These are phyloP conservation scores for Amphiduros pacificus DNA, from an alignment of 2,888 invertebrate species.

Conservation along the genomic window DNA sequence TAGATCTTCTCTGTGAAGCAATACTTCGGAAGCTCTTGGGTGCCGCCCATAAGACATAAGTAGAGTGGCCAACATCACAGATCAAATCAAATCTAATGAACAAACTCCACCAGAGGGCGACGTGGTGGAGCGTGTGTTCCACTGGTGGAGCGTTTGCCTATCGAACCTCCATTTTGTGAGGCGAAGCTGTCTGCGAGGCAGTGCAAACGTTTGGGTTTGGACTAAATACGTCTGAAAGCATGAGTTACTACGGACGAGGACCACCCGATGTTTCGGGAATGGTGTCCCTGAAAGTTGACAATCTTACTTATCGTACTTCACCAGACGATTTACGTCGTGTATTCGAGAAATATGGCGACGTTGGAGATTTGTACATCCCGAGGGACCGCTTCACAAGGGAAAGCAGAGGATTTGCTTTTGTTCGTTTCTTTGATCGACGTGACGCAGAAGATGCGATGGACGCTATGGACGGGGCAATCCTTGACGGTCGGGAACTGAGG, in stretches of 20 bases:
- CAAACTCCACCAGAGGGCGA: no score
- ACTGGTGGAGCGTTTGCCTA: no score
- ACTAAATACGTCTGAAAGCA: no score
- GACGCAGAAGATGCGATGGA: constrained; percentile 98
- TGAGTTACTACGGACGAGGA: constrained; percentile 53
- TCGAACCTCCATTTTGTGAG: no score
- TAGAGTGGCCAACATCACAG: no score
- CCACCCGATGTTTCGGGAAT: constrained; percentile 67
- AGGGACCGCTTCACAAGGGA: constrained; percentile 91
- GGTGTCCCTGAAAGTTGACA: constrained; percentile 96
- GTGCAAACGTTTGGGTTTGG: no score
- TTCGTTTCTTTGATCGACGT: constrained; percentile 81
- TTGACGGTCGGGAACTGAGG: constrained; percentile 95
- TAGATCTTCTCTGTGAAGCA: no score
- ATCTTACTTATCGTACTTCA: constrained; percentile 95
- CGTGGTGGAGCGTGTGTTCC: no score
- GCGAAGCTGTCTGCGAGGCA: no score
- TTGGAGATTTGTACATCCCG: constrained; percentile 99
- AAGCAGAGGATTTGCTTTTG: constrained; percentile 97
- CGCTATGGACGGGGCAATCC: constrained; percentile 92
- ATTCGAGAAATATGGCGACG: constrained; percentile 89
- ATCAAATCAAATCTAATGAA: no score
- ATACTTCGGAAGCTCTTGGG: no score
- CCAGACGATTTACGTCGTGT: constrained; percentile 84
- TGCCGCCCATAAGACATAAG: no score